These are phyloP conservation scores for Sebastes melanostomus DNA, from an alignment of 2,797 vertebrate genomes.

Conservation along the genomic window DNA sequence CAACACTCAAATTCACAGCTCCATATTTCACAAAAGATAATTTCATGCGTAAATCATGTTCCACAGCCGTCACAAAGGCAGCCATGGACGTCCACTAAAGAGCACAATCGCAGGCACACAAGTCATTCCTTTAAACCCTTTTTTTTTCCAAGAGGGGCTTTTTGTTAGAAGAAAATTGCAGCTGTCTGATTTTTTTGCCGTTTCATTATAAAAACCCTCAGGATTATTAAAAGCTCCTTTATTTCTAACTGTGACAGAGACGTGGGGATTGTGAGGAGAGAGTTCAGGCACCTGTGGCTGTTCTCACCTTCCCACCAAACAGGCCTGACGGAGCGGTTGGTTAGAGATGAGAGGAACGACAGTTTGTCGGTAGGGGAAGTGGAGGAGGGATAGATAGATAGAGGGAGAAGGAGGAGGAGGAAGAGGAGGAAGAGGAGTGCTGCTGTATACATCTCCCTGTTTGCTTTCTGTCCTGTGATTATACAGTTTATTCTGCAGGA, in stretches of 20 bases:
- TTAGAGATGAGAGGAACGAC: not conserved
- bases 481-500: not conserved
- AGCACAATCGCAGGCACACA: not conserved
- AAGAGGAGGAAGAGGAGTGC: not conserved
- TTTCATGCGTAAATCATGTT: not conserved
- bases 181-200: slow-evolving; percentile 10
- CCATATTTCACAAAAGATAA: not conserved
- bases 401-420: not conserved
- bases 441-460: not conserved
- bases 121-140: not conserved
- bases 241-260: not conserved
- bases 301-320: slow-evolving; percentile 43
- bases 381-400: not conserved
- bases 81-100: not conserved
- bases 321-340: not conserved
- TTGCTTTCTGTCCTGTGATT: not conserved
- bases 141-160: not conserved
- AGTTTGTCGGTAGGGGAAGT: not conserved
- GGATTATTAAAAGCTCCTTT: not conserved
- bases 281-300: slow-evolving; percentile 35
- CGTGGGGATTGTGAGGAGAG: not conserved
- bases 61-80: not conserved
- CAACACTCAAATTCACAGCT: not conserved
- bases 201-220: not conserved
- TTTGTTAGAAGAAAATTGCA: not conserved